Evolutionary conservation across 2,888 invertebrate genomes (phyloP).

Genomic region (Plagodis dolabraria): DNA sequence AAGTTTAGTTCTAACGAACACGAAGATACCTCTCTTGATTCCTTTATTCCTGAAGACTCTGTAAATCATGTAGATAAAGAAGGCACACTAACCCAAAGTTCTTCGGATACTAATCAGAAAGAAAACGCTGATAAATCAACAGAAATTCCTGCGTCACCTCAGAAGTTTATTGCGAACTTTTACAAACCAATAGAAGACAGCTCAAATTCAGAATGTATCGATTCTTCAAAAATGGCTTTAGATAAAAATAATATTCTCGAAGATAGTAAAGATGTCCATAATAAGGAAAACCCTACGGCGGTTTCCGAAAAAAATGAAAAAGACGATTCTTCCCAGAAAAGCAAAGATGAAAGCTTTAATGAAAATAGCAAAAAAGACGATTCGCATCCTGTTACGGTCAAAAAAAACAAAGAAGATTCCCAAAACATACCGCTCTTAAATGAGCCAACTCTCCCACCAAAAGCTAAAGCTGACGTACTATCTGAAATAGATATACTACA

Average conservation of each 20-base stretch:
- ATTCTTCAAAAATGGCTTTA: neutral
- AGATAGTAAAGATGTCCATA: neutral
- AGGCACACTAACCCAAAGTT: conserved; percentile 5
- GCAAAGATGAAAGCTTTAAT: no score
- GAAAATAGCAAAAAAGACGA: no score
- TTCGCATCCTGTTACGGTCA: neutral
- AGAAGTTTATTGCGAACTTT: conserved; percentile 59
- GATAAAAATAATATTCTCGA: conserved; percentile 1
- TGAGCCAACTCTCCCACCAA: conserved; percentile 48
- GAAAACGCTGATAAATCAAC: conserved; percentile 1
- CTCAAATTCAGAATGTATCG: conserved; percentile 16
- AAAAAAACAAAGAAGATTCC: conserved; percentile 24
- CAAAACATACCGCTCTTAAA: conserved; percentile 67
- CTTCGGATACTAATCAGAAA: neutral
- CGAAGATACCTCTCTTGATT: neutral
- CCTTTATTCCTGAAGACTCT: neutral
- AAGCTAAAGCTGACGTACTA: conserved; percentile 53
- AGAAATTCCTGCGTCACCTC: conserved; percentile 3
- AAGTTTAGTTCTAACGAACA: neutral
- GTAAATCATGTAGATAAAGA: neutral
- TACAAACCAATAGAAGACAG: conserved; percentile 55
- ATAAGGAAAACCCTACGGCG: neutral
- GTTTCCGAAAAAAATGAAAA: no score
- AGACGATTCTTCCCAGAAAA: no score
- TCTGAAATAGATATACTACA: conserved; percentile 79